A percentile compares a stretch with the other conserved stretches of the same genome.
Conservation (phyloP, 2,113 vertebrate genomes). For the Pogona vitticeps region DNA sequence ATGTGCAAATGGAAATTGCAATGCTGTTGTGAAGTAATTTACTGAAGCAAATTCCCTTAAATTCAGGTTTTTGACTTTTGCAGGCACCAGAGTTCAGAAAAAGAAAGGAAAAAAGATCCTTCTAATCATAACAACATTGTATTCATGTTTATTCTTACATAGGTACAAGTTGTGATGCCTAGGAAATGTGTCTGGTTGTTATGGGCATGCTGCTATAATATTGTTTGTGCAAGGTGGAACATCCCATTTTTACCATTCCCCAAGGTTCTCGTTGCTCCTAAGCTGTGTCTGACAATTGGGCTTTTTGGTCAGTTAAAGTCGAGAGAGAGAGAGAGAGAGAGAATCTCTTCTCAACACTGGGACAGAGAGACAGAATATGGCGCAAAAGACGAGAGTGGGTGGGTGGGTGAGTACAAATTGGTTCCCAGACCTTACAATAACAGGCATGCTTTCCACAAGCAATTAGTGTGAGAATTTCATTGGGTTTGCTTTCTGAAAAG, state of each 20-base stretch:
- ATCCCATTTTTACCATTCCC: background rate
- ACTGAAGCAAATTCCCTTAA: background rate
- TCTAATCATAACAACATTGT: background rate
- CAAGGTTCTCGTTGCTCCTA: background rate
- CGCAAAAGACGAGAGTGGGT: too few relatives aligned
- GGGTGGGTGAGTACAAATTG: background rate
- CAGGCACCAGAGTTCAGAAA: background rate
- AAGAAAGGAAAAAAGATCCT: background rate
- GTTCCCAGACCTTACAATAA: background rate
- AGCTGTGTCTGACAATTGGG: too few relatives aligned
- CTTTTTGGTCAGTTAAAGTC: too few relatives aligned
- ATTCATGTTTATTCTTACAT: background rate
- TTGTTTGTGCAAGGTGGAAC: background rate
- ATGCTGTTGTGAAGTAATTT: background rate
- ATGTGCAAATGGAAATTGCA: background rate
- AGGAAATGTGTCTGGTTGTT: background rate
- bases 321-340: background rate
- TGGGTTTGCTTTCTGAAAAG: background rate
- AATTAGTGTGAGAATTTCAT: background rate
- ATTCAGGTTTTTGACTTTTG: background rate
- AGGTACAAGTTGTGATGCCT: background rate
- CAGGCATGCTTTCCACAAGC: background rate
- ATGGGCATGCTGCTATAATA: background rate
- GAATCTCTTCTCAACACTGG: background rate
- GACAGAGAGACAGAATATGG: too few relatives aligned